phyloP scores from a whole-genome alignment of 37 sponge, comb jelly and placozoan species.

The Beroe forskalii region DNA sequence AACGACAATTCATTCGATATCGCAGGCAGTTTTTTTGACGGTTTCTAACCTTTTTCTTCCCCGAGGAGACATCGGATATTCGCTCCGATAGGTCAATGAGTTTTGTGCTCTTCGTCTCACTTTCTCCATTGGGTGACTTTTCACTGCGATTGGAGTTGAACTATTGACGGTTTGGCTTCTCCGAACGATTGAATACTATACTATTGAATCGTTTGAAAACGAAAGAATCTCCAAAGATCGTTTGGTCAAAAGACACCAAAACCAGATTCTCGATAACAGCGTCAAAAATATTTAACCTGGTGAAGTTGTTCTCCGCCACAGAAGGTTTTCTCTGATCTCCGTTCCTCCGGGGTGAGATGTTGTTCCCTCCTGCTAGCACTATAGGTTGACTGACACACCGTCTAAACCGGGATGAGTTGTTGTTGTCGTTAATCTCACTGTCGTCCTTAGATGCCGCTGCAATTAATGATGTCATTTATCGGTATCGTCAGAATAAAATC shows the following conservation, averaged over 20 bases:
- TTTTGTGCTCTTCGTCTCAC: neutral
- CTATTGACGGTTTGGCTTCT: too few relatives aligned
- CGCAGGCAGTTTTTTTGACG: too few relatives aligned
- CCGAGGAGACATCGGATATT: neutral
- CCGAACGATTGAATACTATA: too few relatives aligned
- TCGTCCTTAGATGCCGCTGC: neutral
- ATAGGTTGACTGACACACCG: slow-evolving; percentile 47
- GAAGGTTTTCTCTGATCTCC: neutral
- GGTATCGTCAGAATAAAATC: too few relatives aligned
- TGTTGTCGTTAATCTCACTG: slow-evolving; percentile 11
- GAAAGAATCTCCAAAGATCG: too few relatives aligned
- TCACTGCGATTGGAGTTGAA: too few relatives aligned
- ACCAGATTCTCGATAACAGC: too few relatives aligned
- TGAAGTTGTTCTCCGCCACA: neutral
- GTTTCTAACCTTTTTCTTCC: neutral
- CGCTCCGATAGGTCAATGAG: neutral
- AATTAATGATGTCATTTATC: too few relatives aligned
- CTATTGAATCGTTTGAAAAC: too few relatives aligned
- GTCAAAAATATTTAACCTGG: too few relatives aligned
- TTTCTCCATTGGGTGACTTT: neutral
- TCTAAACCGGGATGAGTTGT: neutral
- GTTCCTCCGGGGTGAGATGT: neutral
- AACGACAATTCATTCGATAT: too few relatives aligned
- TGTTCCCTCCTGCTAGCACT: neutral
- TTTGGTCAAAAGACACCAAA: too few relatives aligned